Conservation (phyloP, 2,888 invertebrate species). For the Brachyptera risi region DNA sequence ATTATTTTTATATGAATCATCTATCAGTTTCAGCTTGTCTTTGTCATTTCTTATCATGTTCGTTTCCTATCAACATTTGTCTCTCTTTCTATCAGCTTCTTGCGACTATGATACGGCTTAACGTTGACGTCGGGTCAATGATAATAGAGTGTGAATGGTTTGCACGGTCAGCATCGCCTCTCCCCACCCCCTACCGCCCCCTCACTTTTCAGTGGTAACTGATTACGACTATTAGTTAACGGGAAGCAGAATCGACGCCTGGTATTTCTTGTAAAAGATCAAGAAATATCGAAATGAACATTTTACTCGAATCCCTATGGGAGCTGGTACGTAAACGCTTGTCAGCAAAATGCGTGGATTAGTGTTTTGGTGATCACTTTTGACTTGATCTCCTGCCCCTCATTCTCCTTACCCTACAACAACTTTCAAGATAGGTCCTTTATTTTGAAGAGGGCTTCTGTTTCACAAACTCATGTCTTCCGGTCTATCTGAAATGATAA, state of each 20-base stretch:
- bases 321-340: not conserved
- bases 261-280: constrained; percentile 7
- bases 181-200: not conserved
- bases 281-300: constrained; percentile 21
- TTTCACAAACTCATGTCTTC: too few relatives aligned
- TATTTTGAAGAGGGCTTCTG: too few relatives aligned
- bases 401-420: too few relatives aligned
- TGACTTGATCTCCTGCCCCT: too few relatives aligned
- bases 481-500: too few relatives aligned
- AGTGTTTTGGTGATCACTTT: too few relatives aligned
- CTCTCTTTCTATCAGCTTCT: not conserved
- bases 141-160: constrained; percentile 9
- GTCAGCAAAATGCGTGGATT: constrained; percentile 15
- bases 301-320: constrained; percentile 9
- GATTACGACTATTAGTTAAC: constrained; percentile 28
- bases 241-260: constrained; percentile 18
- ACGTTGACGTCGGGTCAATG: not conserved
- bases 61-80: not conserved
- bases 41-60: not conserved
- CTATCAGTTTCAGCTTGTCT: constrained; percentile 11
- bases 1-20: constrained; percentile 9
- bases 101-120: not conserved
- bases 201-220: constrained; percentile 18
- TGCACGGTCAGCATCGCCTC: constrained; percentile 15
- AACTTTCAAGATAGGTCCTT: too few relatives aligned